These are phyloP conservation scores for Drosophila tanythrix DNA, from an alignment of 2,888 invertebrate genomes.

Conservation along the genomic window DNA sequence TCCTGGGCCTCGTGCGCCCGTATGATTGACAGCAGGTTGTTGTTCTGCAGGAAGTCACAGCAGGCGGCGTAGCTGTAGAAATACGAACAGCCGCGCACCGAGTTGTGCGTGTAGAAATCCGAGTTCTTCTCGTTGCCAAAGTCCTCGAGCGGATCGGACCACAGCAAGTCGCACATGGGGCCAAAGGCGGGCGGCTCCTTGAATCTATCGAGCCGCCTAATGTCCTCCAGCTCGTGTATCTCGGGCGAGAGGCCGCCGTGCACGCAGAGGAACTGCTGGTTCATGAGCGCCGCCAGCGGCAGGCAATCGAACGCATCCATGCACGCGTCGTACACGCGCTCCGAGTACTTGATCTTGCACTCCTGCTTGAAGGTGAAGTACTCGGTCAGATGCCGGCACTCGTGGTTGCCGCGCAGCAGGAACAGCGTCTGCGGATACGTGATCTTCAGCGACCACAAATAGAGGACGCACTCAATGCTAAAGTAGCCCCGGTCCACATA, in stretches of 20 bases:
- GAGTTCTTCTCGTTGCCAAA: conserved; percentile 98
- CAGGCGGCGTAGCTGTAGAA: conserved; percentile 99
- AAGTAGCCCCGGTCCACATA: conserved; percentile 99
- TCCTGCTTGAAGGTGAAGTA: conserved; percentile 99
- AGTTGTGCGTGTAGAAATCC: conserved; percentile 99
- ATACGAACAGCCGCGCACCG: conserved; percentile 99
- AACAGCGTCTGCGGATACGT: conserved; percentile 99
- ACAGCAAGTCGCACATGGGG: conserved; percentile 99
- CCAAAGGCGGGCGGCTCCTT: conserved; percentile 99
- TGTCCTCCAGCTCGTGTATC: conserved; percentile 99
- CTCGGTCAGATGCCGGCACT: conserved; percentile 99
- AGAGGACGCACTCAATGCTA: conserved; percentile 94
- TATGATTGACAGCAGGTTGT: conserved; percentile 99
- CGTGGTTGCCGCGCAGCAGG: conserved; percentile 99
- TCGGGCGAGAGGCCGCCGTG: conserved; percentile 99
- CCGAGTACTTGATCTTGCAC: conserved; percentile 99
- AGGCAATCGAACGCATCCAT: conserved; percentile 99
- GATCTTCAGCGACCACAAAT: conserved; percentile 99
- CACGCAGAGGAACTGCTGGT: conserved; percentile 99
- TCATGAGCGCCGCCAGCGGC: conserved; percentile 99
- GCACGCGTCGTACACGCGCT: conserved; percentile 99
- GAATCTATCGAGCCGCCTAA: conserved; percentile 98
- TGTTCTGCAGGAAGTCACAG: conserved; percentile 99
- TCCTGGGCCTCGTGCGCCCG: conserved; percentile 99
- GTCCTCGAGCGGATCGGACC: conserved; percentile 99